Base-by-base conservation (phyloP, 2,113 vertebrate species). In the Columba janthina region DNA sequence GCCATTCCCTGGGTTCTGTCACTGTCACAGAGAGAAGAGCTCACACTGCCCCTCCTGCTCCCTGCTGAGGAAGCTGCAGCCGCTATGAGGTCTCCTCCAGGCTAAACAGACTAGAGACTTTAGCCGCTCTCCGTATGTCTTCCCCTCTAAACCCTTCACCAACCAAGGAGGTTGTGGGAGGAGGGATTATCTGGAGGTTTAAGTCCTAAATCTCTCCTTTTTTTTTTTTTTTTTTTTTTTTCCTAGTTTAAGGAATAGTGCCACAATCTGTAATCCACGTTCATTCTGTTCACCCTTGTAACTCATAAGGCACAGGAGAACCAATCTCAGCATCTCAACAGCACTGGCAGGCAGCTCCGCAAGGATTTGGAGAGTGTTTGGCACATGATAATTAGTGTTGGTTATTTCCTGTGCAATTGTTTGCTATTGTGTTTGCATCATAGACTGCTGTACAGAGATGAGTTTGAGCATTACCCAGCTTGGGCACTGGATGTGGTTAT, bases 291-390 rank as follows among this genome's bases (percentile, higher is more conserved):
- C 56, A 40, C 38, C 44, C 34, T 71, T 48, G 18, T 46, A 61
- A 12, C 50, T 82, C 60, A 9, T 25, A 20, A 48, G 29, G 44
- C 57, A 48, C 16, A 31, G 53, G 66, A 78, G 66, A 60, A 54
- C 26, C 36, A 20, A 12, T 50, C 58, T 48, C 0, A 0, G 14
- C 53, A 12, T 50, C 58, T 48, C 0, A 0, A 16, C 53, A 72
- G 73, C 65, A n/a, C 42, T 2, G 3, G 19, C 64, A 66, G 70
- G 42, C 42, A 67, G 44, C 32, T 16, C 40, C 0, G 0, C 71
- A 42, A 61, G 32, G 51, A 26, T 73, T 24, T 81, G 70, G 28
- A 72, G 57, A 53, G 42, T 25, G 12, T 66, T 72, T 53, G 65
- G 57, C n/a, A 4, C 2, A 1, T 61, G 31, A n/a, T 70, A 57